Evolutionary conservation across 2,888 invertebrate species (phyloP), one percentile per base, ranked within the genome.

Genomic region (Scrobipalpa costella): DNA sequence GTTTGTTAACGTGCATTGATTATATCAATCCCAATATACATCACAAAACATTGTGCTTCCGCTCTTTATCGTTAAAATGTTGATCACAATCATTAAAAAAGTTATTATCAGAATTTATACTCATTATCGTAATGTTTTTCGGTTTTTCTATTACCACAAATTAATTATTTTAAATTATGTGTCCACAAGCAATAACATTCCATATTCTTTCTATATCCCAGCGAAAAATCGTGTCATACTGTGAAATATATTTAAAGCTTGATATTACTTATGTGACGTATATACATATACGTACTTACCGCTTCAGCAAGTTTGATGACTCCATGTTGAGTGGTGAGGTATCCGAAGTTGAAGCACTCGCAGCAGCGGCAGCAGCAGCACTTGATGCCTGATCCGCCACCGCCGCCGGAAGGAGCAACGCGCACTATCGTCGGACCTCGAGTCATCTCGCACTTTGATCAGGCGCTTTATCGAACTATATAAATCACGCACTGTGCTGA

Each of bases 331-430:
- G 95, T 94, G 55, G 94, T 94, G 13, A 97, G 85, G 80, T 96
- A 96, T 50, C 94, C 94, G 62, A 96, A 92, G 81, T 97, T 95
- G 63, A 97, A 86, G 78, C 97, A 97, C 17, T 96, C 95, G 76
- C 95, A 96, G 76, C 96, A 94, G 66, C 94, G 90, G 76, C 95
- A 95, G 79, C 94, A 95, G 70, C 95, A 96, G 76, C 96, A 94
- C 75, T 94, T 93, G 66, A 95, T 90, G 59, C 95, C 94, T 49
- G 90, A 86, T 1, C 84, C 80, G 1, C 86, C 80, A 11, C 72
- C 67, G 6, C 80, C 82, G 15, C 78, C 80, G 11, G 80, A 77
- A 1, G 90, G 89, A 17, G 81, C 79, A 67, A 92, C 85, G 2
- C 88, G 83, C 62, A 93, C 86, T 65, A 92, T 86, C 0, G 91